Evolutionary conservation across 2,113 vertebrate species (phyloP).

Genomic region (Muntiacus muntjak): DNA sequence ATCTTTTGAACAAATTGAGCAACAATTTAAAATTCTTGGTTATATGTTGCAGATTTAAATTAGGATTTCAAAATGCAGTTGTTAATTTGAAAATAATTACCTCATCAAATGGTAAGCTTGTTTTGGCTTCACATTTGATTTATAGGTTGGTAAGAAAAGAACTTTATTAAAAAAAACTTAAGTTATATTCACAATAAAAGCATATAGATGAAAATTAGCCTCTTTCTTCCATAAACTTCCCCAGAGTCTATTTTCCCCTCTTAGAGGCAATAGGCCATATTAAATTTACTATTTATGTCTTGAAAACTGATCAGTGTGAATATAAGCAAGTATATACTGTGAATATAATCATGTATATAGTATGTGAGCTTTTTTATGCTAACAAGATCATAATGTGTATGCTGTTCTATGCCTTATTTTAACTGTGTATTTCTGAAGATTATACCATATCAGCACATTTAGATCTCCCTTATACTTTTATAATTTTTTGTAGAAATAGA

Average conservation of each 20-base stretch:
- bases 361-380: background rate
- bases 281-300: background rate
- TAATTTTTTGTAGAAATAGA: background rate
- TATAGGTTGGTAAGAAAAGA: background rate
- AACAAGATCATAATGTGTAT: background rate
- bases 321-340: background rate
- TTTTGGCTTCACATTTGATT: slow-evolving; percentile 13
- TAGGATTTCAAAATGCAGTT: slow-evolving; percentile 29
- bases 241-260: background rate
- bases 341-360: background rate
- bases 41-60: background rate
- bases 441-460: background rate
- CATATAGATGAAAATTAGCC: background rate
- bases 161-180: slow-evolving; percentile 7
- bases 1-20: slow-evolving; percentile 30
- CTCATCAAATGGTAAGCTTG: background rate
- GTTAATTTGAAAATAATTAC: slow-evolving; percentile 24
- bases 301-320: slow-evolving; percentile 6
- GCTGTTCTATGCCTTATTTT: background rate
- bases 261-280: background rate
- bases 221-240: background rate
- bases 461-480: background rate
- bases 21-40: slow-evolving; percentile 34
- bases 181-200: background rate
- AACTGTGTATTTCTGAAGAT: slow-evolving; percentile 22